These are phyloP conservation scores for Hippocampus zosterae DNA, from an alignment of 2,113 vertebrate genomes.

Conservation along the genomic window DNA sequence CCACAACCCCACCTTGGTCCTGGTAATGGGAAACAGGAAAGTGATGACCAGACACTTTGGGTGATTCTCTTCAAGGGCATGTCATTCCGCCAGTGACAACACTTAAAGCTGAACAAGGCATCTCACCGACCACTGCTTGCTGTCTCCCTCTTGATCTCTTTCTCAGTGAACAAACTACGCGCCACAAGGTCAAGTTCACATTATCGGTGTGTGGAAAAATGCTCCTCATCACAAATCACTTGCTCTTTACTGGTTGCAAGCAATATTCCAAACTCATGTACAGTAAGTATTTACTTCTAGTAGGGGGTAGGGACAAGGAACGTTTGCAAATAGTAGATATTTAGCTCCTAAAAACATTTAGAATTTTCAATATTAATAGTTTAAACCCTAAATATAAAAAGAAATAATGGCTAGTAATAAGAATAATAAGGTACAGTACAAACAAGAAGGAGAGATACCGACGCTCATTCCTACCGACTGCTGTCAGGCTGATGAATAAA, in stretches of 20 bases:
- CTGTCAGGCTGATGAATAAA: too few relatives aligned
- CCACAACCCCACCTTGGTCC: constrained; percentile 9
- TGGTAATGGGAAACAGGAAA: constrained; percentile 64
- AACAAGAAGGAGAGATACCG: too few relatives aligned
- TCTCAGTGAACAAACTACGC: constrained; percentile 5
- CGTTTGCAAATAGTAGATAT: not conserved
- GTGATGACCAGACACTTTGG: constrained; percentile 70
- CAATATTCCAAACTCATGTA: not conserved
- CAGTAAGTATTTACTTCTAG: not conserved
- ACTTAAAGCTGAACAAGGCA: constrained; percentile 69
- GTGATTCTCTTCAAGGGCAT: constrained; percentile 68
- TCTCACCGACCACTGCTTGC: constrained; percentile 30
- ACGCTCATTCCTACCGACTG: too few relatives aligned
- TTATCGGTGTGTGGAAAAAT: too few relatives aligned
- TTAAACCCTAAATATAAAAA: not conserved
- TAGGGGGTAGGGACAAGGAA: not conserved
- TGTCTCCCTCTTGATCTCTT: constrained; percentile 2
- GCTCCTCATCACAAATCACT: too few relatives aligned
- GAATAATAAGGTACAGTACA: not conserved
- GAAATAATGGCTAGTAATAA: too few relatives aligned
- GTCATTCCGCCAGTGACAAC: constrained; percentile 67
- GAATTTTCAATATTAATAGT: not conserved
- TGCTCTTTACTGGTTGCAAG: not conserved
- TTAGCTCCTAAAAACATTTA: not conserved
- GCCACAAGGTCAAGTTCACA: not conserved